Conservation (phyloP, 2,797 vertebrate species). For the Carapus acus region DNA sequence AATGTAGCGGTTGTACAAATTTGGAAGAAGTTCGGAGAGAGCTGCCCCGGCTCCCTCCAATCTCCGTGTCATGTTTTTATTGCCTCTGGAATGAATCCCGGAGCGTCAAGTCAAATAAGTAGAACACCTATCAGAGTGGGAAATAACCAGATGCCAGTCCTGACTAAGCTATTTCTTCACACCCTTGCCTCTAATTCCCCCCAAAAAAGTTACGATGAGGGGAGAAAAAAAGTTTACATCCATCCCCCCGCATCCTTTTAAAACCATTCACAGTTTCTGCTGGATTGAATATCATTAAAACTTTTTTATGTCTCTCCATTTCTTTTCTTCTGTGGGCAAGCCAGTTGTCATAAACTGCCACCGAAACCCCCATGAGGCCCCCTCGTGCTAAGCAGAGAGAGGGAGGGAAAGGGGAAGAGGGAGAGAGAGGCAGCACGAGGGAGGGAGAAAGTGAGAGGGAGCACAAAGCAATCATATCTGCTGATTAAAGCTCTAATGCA, state of each 20-base stretch:
- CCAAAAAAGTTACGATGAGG: constrained; percentile 42
- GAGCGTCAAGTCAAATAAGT: constrained; percentile 38
- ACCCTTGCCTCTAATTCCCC: constrained; percentile 33
- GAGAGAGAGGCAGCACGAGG: too few relatives aligned
- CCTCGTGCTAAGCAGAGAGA: too few relatives aligned
- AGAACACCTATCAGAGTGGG: constrained; percentile 34
- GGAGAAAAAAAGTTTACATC: constrained; percentile 34
- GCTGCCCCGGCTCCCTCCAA: constrained; percentile 18
- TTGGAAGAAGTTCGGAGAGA: constrained; percentile 31
- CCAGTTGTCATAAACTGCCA: constrained; percentile 66
- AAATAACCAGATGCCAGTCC: constrained; percentile 41
- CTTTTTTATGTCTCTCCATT: constrained; percentile 57
- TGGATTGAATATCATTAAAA: constrained; percentile 66
- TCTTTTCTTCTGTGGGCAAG: constrained; percentile 60
- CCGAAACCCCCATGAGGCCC: constrained; percentile 62
- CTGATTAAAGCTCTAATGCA: constrained; percentile 83
- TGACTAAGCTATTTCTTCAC: constrained; percentile 46
- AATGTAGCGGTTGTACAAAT: constrained; percentile 23
- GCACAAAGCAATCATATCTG: constrained; percentile 80
- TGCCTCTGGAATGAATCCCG: constrained; percentile 40
- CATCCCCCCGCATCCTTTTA: constrained; percentile 37
- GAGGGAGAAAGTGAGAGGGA: constrained; percentile 73
- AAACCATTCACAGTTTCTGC: constrained; percentile 46
- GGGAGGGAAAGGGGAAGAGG: too few relatives aligned
- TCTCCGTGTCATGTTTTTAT: constrained; percentile 37